Conservation (phyloP, 2,113 vertebrate species). For the Thamnaconus septentrionalis region DNA sequence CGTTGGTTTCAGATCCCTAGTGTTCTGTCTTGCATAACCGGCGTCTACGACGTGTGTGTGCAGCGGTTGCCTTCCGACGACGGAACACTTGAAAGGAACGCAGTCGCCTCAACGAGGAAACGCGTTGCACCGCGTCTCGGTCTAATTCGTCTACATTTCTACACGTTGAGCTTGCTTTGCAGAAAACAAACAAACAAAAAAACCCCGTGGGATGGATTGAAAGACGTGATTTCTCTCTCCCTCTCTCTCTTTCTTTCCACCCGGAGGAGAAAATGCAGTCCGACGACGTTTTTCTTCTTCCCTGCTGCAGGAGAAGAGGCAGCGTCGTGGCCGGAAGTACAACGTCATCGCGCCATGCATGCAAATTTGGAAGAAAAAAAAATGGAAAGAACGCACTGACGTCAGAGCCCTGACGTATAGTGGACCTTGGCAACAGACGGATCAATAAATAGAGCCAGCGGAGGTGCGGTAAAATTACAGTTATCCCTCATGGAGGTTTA, state of each 20-base stretch:
- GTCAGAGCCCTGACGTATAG: slow-evolving; percentile 66
- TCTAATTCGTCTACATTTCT: neutral
- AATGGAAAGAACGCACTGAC: slow-evolving; percentile 72
- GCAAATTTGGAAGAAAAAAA: slow-evolving; percentile 50
- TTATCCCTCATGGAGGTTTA: slow-evolving; percentile 27
- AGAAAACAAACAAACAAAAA: too few species aligned
- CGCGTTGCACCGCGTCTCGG: neutral
- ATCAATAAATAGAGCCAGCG: slow-evolving; percentile 69
- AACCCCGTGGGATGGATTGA: too few species aligned
- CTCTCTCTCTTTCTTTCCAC: too few species aligned
- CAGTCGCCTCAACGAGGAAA: neutral
- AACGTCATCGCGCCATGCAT: slow-evolving; percentile 64
- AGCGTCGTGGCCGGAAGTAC: slow-evolving; percentile 70
- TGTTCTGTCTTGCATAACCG: slow-evolving; percentile 19
- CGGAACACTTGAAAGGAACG: neutral
- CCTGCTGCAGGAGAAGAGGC: neutral
- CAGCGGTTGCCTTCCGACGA: neutral
- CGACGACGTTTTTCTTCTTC: neutral
- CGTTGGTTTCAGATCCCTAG: slow-evolving; percentile 40
- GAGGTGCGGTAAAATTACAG: slow-evolving; percentile 50
- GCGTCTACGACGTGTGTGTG: neutral
- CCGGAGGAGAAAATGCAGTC: neutral
- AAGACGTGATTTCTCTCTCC: too few species aligned
- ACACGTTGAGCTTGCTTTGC: too few species aligned
- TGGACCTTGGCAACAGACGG: slow-evolving; percentile 73